Evolutionary conservation across 2,888 invertebrate genomes (phyloP).

Genomic region (Nemoura dubitans): DNA sequence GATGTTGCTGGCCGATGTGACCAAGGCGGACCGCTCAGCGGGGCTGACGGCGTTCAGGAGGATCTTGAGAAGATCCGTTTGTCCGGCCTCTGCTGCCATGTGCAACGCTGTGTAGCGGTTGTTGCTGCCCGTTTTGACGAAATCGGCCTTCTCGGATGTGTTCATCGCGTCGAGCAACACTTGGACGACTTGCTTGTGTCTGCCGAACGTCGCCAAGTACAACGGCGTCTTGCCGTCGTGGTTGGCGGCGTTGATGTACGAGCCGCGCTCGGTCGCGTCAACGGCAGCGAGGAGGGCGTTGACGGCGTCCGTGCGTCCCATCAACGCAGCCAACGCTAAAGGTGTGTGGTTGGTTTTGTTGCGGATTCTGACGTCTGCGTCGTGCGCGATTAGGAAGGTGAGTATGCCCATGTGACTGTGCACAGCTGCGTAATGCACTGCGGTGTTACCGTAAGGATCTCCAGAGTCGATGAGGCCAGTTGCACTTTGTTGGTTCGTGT

Average conservation of each 20-base stretch:
- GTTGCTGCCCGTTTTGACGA: background rate
- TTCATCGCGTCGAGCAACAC: background rate
- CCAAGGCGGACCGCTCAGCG: background rate
- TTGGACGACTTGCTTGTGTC: background rate
- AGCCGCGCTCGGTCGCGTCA: background rate
- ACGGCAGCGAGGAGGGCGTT: background rate
- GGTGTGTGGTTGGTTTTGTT: background rate
- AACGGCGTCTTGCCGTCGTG: background rate
- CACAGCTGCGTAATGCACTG: background rate
- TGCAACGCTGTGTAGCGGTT: background rate
- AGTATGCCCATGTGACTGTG: background rate
- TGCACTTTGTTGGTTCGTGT: too few species aligned
- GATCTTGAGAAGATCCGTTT: background rate
- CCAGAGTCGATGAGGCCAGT: background rate
- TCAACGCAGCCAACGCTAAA: background rate
- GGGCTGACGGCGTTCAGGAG: background rate
- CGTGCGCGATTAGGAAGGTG: background rate
- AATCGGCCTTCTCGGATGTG: background rate
- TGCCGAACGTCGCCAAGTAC: background rate
- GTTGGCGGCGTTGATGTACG: background rate
- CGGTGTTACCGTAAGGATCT: background rate
- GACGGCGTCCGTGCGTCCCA: background rate
- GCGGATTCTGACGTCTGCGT: background rate
- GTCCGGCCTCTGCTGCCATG: background rate
- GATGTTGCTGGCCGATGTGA: background rate